Base-by-base conservation (phyloP, 1,140 invertebrate species). In the Heliconius hewitsoni region DNA sequence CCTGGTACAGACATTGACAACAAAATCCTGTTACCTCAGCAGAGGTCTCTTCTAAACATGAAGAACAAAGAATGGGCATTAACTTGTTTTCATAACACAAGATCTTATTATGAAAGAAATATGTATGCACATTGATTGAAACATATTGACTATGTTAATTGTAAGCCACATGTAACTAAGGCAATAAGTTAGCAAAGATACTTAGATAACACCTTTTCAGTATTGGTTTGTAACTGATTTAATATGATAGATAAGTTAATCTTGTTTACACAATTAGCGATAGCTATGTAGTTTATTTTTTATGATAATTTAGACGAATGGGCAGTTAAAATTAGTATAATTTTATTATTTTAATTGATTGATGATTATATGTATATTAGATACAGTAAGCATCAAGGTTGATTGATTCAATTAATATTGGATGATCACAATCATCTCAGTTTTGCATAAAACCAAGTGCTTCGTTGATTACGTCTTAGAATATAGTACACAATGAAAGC, bases 1-100 rank as follows among this genome's bases (percentile, higher is more conserved):
- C 94, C 18, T 95, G 94, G 93, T 95, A 95, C 85, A 88, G 94
- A 83, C 94, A 95, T 91, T 95, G 93, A 95, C 90, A 85, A 71
- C 76, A 72, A 83, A 81, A 76, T 73, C 57, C 71, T 57, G 50
- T 37, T 74, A 16, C 78, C 75, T 81, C 81, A 74, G 42, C 79
- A 70, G 76, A 74, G 73, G 73, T 23, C 83, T 81, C 30, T 83
- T 82, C 82, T 78, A 79, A 80, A 81, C 73, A 55, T 74, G 77
- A 52, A 60, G 78, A 82, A 76, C 82, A 77, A 70, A 81, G 52
- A 81, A 81, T 85, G 76, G 74, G 77, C 75, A 74, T 83, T 73
- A 79, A 78, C 39, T 73, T 81, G 74, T 81, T 78, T 77, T 73
- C 73, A 77, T 75, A 82, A 82, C 81, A 87, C 73, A 74, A 87